Conservation (phyloP, 2,113 vertebrate genomes). For the Procavia capensis region DNA sequence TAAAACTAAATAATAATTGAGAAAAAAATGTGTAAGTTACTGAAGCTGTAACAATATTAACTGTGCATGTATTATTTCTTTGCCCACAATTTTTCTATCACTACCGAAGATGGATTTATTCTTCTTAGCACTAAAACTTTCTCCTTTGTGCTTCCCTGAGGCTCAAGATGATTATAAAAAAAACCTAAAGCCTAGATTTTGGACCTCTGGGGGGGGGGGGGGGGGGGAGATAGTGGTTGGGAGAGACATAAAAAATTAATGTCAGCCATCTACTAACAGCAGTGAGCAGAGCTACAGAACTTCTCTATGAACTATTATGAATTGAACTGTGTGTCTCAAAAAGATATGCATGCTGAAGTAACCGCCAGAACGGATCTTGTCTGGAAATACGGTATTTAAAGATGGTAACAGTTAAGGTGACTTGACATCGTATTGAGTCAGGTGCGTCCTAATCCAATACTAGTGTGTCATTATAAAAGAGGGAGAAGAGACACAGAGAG, state of each 20-base stretch:
- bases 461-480: background rate
- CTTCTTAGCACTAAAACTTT: background rate
- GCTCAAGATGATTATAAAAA: slow-evolving; percentile 1
- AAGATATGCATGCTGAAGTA: background rate
- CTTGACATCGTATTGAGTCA: background rate
- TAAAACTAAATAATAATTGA: background rate
- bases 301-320: background rate
- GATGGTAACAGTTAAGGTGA: background rate
- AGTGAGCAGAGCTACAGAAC: background rate
- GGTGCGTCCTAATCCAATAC: background rate
- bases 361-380: background rate
- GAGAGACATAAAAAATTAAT: background rate
- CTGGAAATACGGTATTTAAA: background rate
- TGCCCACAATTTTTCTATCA: background rate
- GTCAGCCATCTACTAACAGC: background rate
- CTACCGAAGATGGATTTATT: background rate
- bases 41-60: background rate
- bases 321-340: background rate
- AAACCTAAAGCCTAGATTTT: background rate
- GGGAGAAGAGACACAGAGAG: background rate
- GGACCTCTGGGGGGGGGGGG: no score
- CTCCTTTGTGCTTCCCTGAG: background rate
- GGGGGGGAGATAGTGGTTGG: no score
- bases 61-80: background rate
- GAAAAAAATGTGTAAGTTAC: background rate